Evolutionary conservation across 2,888 invertebrate genomes (phyloP), one percentile per base, ranked within the genome.

Genomic region (Meganola albula): DNA sequence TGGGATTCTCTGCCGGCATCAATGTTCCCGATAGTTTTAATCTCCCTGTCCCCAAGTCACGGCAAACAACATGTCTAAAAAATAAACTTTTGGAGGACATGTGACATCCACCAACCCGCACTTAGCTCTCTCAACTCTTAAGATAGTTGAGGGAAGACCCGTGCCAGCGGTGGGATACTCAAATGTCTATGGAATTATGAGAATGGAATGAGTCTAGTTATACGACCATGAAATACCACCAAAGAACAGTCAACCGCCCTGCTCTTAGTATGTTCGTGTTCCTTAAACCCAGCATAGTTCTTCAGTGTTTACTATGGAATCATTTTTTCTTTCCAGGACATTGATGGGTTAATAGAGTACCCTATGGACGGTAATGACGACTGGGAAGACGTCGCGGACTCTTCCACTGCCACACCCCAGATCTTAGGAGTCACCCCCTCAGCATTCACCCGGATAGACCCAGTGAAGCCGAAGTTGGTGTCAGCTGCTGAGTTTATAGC

Each of bases 401-500:
- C 47, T 13, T 54, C 58, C 6, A 69, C 70, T 0, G 28, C 49
- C 6, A 67, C 61, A 27, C 63, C 74, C 0, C 22, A 30, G 11
- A 22, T 52, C 1, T 10, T 48, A 1, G 55, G 52, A 0, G 59
- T 76, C 5, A 74, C 72, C 0, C 83, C 83, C 0, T 74, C 74
- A 0, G 74, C 79, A 0, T 48, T 74, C 46, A 77, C 65, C 23
- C 65, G 63, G 31, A 43, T 54, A 0, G 64, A 58, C 7, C 37
- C 54, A 0, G 48, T 48, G 29, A 58, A 63, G 23, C 58, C 60
- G 0, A 57, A n/a, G n/a, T n/a, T 71, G 5, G 49, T 73, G 1
- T 73, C 74, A 0, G 75, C 76, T 1, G 64, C 65, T 0, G 76
- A 77, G 13, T 67, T 74, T 0, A 68, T 84, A 0, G 73, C 76